A percentile compares a stretch with the other conserved stretches of the same genome.
Conservation (phyloP, 2,113 vertebrate genomes). For the Lycaon pictus region DNA sequence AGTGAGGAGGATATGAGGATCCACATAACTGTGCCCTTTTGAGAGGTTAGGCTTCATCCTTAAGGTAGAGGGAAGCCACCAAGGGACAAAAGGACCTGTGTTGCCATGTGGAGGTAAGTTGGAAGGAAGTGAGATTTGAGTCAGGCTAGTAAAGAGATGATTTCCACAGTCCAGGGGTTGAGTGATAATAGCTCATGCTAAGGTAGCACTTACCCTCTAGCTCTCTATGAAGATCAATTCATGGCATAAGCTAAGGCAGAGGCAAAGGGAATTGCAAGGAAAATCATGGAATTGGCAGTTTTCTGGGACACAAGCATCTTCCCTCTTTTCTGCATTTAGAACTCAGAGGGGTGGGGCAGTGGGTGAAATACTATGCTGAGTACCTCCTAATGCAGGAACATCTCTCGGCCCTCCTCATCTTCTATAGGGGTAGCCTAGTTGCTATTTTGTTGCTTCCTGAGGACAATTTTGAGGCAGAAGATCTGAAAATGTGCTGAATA, state of each 20-base stretch:
- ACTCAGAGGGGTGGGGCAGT: neutral
- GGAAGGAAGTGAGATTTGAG: neutral
- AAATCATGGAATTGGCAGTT: neutral
- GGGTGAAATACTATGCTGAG: neutral
- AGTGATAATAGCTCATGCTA: neutral
- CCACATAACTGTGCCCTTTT: neutral
- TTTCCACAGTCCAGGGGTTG: neutral
- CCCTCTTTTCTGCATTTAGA: neutral
- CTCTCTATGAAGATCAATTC: neutral
- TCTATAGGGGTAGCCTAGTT: neutral
- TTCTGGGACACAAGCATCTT: neutral
- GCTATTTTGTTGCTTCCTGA: neutral
- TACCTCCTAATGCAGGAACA: neutral
- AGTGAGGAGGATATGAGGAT: neutral
- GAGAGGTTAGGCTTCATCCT: neutral
- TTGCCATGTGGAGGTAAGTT: neutral
- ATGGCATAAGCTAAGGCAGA: neutral
- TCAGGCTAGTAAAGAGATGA: neutral
- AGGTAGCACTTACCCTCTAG: neutral
- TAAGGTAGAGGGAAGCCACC: neutral
- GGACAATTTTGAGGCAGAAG: neutral
- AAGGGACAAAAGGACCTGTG: neutral
- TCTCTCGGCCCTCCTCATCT: neutral
- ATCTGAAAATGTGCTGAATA: neutral
- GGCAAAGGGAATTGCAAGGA: neutral